These are phyloP conservation scores for Ophthalmolycus amberensis DNA, from an alignment of 2,113 vertebrate species.

Conservation along the genomic window DNA sequence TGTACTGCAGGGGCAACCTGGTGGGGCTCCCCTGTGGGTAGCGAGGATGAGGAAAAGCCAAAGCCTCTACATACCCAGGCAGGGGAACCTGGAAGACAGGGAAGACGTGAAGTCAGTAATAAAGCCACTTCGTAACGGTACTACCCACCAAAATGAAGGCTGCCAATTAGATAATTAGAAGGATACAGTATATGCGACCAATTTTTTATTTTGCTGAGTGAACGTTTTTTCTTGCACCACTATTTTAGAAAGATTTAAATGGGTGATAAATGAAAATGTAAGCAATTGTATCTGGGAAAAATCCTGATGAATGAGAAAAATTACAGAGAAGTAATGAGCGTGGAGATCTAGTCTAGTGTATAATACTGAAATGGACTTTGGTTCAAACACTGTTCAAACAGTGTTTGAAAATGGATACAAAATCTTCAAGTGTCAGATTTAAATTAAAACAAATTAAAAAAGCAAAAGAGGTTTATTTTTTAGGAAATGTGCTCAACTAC, in stretches of 20 bases:
- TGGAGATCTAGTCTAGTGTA: constrained; percentile 8
- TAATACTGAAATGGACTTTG: constrained; percentile 33
- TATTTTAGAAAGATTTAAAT: constrained; percentile 43
- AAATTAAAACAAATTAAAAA: constrained; percentile 28
- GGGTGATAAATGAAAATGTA: constrained; percentile 37
- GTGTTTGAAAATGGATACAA: constrained; percentile 53
- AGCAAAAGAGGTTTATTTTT: constrained; percentile 65
- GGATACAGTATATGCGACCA: constrained; percentile 8
- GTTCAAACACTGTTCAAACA: constrained; percentile 67
- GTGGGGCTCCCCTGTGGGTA: constrained; percentile 91
- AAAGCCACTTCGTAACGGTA: background rate
- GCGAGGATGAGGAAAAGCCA: constrained; percentile 92
- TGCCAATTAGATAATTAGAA: constrained; percentile 22
- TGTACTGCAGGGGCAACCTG: constrained; percentile 90
- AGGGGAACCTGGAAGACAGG: constrained; percentile 88
- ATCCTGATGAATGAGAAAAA: constrained; percentile 25
- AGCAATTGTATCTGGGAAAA: constrained; percentile 37
- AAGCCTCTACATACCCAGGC: constrained; percentile 96
- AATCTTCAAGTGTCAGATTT: constrained; percentile 19
- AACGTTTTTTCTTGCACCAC: constrained; percentile 48
- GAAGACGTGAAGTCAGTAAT: background rate
- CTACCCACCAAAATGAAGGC: constrained; percentile 17
- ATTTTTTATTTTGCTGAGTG: constrained; percentile 33
- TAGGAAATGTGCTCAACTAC: constrained; percentile 80
- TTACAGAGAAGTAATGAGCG: constrained; percentile 38